phyloP scores from a whole-genome alignment of 1,140 invertebrate species.

The Eriocheir sinensis region DNA sequence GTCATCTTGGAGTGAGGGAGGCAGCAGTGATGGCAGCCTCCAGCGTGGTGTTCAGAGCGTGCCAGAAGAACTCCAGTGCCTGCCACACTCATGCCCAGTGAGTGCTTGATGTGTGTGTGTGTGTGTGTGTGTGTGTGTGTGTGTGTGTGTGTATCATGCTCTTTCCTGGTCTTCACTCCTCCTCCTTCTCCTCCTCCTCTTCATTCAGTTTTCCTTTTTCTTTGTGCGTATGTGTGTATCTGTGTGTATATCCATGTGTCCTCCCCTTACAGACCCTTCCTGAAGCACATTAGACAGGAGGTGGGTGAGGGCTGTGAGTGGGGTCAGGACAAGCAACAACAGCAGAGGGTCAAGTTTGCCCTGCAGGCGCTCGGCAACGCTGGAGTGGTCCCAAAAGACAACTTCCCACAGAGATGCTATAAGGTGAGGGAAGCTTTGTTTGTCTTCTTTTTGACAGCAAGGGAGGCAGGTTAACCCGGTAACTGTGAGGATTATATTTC shows the following conservation, averaged over 20 bases:
- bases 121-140: slow-evolving; percentile 17
- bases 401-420: slow-evolving; percentile 47
- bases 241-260: background rate
- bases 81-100: slow-evolving; percentile 45
- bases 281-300: slow-evolving; percentile 11
- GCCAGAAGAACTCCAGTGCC: slow-evolving; percentile 1
- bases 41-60: slow-evolving; percentile 47
- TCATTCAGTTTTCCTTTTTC: background rate
- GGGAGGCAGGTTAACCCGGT: background rate
- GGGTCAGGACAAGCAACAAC: background rate
- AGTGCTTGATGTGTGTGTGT: background rate
- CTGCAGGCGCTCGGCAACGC: slow-evolving; percentile 52
- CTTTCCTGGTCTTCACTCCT: background rate
- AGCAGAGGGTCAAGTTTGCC: background rate
- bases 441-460: no score
- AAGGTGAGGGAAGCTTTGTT: slow-evolving; percentile 45
- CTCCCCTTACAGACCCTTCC: slow-evolving; percentile 43
- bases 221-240: slow-evolving; percentile 27
- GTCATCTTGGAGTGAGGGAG: background rate
- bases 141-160: background rate
- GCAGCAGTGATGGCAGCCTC: slow-evolving; percentile 54
- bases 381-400: slow-evolving; percentile 21
- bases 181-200: slow-evolving; percentile 9
- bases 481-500: no score
- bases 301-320: slow-evolving; percentile 37